Base-by-base conservation (phyloP, 2,888 invertebrate genomes). In the Netelia inedita region DNA sequence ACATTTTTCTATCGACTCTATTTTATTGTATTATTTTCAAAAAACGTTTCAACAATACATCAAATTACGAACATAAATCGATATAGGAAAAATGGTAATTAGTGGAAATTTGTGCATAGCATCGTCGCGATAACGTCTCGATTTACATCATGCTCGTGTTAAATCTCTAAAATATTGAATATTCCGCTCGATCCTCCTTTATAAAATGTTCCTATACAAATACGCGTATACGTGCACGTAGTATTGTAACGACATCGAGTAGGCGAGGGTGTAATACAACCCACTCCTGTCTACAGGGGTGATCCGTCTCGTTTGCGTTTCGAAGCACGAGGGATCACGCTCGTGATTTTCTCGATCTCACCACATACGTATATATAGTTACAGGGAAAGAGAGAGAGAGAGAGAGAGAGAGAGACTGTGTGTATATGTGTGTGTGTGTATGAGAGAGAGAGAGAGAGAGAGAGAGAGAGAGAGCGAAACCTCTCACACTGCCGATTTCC, bases 311-410 rank as follows among this genome's bases (percentile, higher is more conserved):
- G 83, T 80, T 79, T 55, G 71, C 66, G 59, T 72, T 46, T 76
- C 35, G 66, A 8, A 57, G 66, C 11, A 69, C 14, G 71, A 59
- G 59, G 43, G 43, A 2, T 14, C 43, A 14, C 19, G 35, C 21
- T 14, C 28, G 57, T 78, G 73, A 81, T 84, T 84, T 84, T 81
- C 81, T 81, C 81, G 53, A 78, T 69, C 73, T 73, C 72, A 10
- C 43, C 19, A 61, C n/a, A 61, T 10, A 23, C 28, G n/a, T 28
- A 61, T 14, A 11, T 28, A 61, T 28, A 61, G 11, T 28, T 16
- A 16, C 10, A 19, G 61, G 9, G 57, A 16, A 9, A 35, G 10
- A 46, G 10, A 46, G 10, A 46, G 10, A 35, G 10, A 46, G 10
- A 46, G 10, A 46, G 10, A 14, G 10, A 46, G 10, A 43, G 8